Conservation (phyloP, 2,797 vertebrate species). For the Typhlichthys subterraneus region DNA sequence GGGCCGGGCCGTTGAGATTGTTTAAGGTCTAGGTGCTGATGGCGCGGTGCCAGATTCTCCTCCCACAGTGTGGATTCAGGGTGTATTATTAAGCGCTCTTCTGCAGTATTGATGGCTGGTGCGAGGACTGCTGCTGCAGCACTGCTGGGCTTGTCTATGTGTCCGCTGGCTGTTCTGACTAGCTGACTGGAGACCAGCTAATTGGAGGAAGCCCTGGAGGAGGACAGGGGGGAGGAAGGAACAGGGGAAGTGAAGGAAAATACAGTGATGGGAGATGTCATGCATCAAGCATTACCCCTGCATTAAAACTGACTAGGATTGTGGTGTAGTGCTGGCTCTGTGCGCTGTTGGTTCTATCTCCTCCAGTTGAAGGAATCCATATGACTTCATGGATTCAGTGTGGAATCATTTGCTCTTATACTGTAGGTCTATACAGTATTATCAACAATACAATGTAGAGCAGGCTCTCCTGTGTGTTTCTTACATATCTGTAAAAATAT, state of each 20-base stretch:
- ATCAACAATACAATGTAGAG: too few species aligned
- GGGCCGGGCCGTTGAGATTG: slow-evolving; percentile 33
- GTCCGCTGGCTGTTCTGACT: slow-evolving; percentile 72
- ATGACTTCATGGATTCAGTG: too few species aligned
- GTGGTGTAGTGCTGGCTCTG: slow-evolving; percentile 8
- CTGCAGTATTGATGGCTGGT: slow-evolving; percentile 58
- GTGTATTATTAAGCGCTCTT: slow-evolving; percentile 62
- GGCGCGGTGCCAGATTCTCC: slow-evolving; percentile 40
- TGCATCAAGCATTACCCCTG: slow-evolving; percentile 29
- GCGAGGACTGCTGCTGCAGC: slow-evolving; percentile 55
- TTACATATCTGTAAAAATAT: too few species aligned
- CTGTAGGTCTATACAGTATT: too few species aligned
- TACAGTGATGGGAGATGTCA: slow-evolving; percentile 41
- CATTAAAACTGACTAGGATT: slow-evolving; percentile 25
- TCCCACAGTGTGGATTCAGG: slow-evolving; percentile 40
- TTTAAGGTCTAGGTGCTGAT: slow-evolving; percentile 42
- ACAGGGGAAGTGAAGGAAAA: slow-evolving; percentile 25
- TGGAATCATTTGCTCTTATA: too few species aligned
- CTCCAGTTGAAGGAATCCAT: too few species aligned
- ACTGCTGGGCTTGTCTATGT: slow-evolving; percentile 56
- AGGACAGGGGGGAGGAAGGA: slow-evolving; percentile 32
- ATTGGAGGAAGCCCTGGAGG: slow-evolving; percentile 76
- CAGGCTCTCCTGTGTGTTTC: too few species aligned
- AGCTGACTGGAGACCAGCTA: slow-evolving; percentile 68
- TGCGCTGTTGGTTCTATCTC: background rate